These are phyloP conservation scores for Urosaurus nigricauda DNA, from an alignment of 2,797 vertebrate genomes.

Conservation along the genomic window DNA sequence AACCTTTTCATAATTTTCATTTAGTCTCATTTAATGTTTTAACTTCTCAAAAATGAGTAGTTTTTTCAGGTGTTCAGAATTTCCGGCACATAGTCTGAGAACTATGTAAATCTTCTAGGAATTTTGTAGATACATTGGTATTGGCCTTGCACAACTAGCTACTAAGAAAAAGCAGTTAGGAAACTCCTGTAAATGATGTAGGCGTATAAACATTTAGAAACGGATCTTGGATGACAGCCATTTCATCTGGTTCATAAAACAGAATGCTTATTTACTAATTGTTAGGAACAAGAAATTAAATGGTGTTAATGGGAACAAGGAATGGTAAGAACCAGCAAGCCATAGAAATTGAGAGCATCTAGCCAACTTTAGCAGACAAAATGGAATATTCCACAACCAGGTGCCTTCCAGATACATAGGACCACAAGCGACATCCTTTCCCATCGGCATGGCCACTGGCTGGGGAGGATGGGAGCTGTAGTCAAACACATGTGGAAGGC, in stretches of 20 bases:
- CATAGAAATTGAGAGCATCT: background rate
- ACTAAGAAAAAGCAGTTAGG: background rate
- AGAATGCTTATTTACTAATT: background rate
- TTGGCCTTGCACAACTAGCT: background rate
- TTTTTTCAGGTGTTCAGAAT: background rate
- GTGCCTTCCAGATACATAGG: background rate
- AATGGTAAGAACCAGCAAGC: background rate
- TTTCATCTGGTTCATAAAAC: background rate
- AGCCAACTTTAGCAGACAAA: background rate
- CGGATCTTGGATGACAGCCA: background rate
- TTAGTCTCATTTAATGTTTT: background rate
- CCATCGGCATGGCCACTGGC: no score
- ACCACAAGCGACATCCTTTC: background rate
- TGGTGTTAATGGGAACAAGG: background rate
- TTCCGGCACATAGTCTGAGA: background rate
- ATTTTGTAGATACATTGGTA: background rate
- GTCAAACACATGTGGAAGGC: no score
- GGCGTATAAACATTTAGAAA: background rate
- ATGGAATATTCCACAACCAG: background rate
- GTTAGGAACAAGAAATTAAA: background rate
- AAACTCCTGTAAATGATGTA: background rate
- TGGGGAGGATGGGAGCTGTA: no score
- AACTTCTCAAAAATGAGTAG: background rate
- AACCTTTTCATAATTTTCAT: background rate
- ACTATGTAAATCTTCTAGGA: no score